Evolutionary conservation across 92 coral and sea anemone genomes (phyloP).

Genomic region (Metridium senile): DNA sequence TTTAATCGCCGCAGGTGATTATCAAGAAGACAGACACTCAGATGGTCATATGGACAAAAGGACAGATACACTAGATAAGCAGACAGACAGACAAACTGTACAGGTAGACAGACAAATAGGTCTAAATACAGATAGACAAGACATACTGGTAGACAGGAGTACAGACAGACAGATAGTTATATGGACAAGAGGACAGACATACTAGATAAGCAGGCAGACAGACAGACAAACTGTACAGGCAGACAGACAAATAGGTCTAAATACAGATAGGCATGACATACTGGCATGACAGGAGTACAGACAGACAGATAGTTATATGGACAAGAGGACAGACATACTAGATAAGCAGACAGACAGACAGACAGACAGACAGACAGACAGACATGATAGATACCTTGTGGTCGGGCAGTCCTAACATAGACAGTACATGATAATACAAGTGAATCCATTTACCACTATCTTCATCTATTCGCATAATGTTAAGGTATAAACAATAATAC

Average conservation of each 20-base stretch:
- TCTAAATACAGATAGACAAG: background rate
- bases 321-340: background rate
- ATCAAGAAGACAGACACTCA: too few species aligned
- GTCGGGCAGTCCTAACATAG: constrained; percentile 93
- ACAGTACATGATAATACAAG: constrained; percentile 73
- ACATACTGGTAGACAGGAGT: background rate
- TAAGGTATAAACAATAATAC: background rate
- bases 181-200: background rate
- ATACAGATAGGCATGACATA: background rate
- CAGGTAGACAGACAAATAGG: background rate
- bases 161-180: background rate
- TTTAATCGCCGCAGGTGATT: too few species aligned
- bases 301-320: background rate
- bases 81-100: background rate
- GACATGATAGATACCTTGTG: constrained; percentile 75
- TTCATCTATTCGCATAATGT: constrained; percentile 68
- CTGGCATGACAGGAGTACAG: background rate
- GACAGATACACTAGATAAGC: too few species aligned
- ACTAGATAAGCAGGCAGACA: background rate
- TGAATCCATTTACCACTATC: constrained; percentile 83
- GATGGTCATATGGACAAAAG: background rate
- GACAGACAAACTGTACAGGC: background rate
- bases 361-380: background rate
- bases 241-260: background rate
- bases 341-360: background rate